phyloP scores from a whole-genome alignment of 2,888 invertebrate species.

The Orthosia gothica region DNA sequence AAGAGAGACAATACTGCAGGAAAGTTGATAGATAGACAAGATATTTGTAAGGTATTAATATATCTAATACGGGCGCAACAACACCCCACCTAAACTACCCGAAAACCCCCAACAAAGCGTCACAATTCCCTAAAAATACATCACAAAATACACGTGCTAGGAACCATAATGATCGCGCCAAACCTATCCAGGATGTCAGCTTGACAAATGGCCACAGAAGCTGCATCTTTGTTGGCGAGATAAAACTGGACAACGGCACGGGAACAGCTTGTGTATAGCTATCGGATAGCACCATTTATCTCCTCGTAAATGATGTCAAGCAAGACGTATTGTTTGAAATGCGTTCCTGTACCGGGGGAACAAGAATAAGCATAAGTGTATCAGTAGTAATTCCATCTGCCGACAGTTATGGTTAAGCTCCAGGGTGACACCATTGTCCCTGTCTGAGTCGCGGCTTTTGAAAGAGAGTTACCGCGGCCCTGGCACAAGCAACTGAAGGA shows the following conservation, averaged over 20 bases:
- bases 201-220: constrained; percentile 61
- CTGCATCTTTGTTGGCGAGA: constrained; percentile 62
- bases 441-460: no score
- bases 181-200: constrained; percentile 47
- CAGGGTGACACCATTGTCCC: no score
- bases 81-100: background rate
- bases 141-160: constrained; percentile 28
- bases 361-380: no score
- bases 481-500: no score
- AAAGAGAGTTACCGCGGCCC: no score
- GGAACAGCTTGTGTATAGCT: constrained; percentile 29
- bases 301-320: constrained; percentile 56
- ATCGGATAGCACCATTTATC: constrained; percentile 58
- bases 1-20: no score
- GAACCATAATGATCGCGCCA: constrained; percentile 50
- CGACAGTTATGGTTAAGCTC: no score
- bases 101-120: background rate
- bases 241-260: constrained; percentile 60
- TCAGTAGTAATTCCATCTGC: no score
- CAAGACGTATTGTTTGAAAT: constrained; percentile 47
- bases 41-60: no score
- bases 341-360: background rate
- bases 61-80: background rate
- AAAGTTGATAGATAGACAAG: no score
- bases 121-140: constrained; percentile 12